Conservation (phyloP, 2,797 vertebrate genomes). For the Urosaurus nigricauda region DNA sequence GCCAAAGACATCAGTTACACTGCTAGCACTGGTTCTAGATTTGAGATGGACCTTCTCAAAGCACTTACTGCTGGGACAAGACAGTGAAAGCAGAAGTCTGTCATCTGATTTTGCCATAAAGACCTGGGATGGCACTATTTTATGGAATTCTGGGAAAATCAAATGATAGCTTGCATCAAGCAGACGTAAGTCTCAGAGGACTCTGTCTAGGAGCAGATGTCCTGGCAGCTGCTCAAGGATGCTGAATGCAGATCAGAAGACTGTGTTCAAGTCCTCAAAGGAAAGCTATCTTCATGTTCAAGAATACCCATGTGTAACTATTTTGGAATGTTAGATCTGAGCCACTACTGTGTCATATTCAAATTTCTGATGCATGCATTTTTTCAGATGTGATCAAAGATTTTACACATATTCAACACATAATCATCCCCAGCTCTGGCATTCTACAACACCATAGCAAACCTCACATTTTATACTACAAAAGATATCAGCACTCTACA, state of each 20-base stretch:
- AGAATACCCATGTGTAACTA: background rate
- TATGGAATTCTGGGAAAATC: background rate
- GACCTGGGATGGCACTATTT: too few relatives aligned
- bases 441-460: conserved; percentile 35
- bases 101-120: background rate
- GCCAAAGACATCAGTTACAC: background rate
- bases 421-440: background rate
- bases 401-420: background rate
- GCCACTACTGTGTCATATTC: background rate
- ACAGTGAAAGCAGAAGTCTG: background rate
- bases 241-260: background rate
- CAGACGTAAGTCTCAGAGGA: background rate
- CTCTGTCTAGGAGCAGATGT: background rate
- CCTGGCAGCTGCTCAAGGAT: background rate
- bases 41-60: background rate
- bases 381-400: conserved; percentile 11
- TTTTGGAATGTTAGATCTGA: conserved; percentile 10
- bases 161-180: background rate
- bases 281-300: background rate
- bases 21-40: background rate
- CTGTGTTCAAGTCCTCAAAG: background rate
- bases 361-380: background rate
- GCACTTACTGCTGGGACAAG: too few relatives aligned
- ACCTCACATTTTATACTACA: conserved; percentile 31
- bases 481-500: conserved; percentile 54